Conservation (phyloP, 1,140 invertebrate species). For the Berghia stephanieae region DNA sequence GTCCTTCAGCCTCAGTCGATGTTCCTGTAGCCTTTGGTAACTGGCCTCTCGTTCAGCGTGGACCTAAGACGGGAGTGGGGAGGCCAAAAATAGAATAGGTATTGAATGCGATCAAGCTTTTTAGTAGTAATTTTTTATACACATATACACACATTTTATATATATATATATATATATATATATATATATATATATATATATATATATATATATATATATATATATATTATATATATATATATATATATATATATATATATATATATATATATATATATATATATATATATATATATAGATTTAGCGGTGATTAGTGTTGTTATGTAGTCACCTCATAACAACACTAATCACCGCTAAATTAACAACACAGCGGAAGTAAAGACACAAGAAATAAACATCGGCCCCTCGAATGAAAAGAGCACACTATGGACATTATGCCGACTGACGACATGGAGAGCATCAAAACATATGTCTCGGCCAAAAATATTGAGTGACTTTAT, state of each 20-base stretch:
- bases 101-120: neutral
- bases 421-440: too few species aligned
- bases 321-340: too few species aligned
- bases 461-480: too few species aligned
- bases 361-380: too few species aligned
- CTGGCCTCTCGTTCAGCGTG: conserved; percentile 57
- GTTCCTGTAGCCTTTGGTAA: conserved; percentile 51
- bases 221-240: neutral
- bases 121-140: neutral
- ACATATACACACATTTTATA: too few species aligned
- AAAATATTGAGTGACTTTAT: too few species aligned
- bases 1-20: conserved; percentile 48
- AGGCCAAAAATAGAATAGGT: neutral
- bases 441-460: too few species aligned
- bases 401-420: too few species aligned
- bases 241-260: neutral
- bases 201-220: neutral
- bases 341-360: too few species aligned
- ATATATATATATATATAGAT: neutral
- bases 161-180: neutral
- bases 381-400: too few species aligned
- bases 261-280: conserved; percentile 2
- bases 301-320: too few species aligned
- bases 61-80: conserved; percentile 42
- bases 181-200: neutral